Percentiles rank a stretch among this genome's conserved stretches.
phyloP scores from a whole-genome alignment of 2,797 vertebrate species.

The Hylomyscus alleni region DNA sequence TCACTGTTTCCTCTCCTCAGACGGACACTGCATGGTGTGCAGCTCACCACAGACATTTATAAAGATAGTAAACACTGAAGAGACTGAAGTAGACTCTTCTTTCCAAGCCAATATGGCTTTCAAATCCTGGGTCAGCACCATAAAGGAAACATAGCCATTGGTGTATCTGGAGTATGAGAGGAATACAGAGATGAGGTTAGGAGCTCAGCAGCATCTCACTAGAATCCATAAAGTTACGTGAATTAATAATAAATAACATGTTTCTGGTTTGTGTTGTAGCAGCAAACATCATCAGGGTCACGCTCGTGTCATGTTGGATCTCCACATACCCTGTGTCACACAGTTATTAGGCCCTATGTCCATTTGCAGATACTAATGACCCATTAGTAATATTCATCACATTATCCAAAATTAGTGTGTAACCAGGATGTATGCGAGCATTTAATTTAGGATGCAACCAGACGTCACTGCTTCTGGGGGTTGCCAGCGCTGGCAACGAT shows the following conservation, averaged over 20 bases:
- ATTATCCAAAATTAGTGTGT: slow-evolving; percentile 62
- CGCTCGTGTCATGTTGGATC: slow-evolving; percentile 8
- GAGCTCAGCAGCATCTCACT: not conserved
- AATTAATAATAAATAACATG: slow-evolving; percentile 26
- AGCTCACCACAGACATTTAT: not conserved
- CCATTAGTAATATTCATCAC: slow-evolving; percentile 46
- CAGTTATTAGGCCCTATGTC: not conserved
- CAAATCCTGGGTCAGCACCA: slow-evolving; percentile 6
- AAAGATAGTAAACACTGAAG: slow-evolving; percentile 1
- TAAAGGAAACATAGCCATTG: not conserved
- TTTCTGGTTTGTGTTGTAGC: not conserved
- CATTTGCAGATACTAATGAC: not conserved
- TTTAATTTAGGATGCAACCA: slow-evolving; percentile 8
- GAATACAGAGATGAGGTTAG: slow-evolving; percentile 13
- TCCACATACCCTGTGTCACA: slow-evolving; percentile 7
- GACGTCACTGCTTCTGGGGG: not conserved
- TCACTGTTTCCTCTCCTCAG: not conserved
- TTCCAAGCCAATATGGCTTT: slow-evolving; percentile 9
- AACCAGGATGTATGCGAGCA: slow-evolving; percentile 31
- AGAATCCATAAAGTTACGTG: slow-evolving; percentile 32
- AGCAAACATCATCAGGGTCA: not conserved
- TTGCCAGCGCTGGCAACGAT: not conserved
- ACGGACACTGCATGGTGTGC: not conserved
- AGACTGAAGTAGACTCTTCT: slow-evolving; percentile 12
- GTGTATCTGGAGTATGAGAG: not conserved